A percentile compares a stretch with the other conserved stretches of the same genome.
Conservation (phyloP, 2,797 vertebrate genomes). For the Apogon hyalosoma region DNA sequence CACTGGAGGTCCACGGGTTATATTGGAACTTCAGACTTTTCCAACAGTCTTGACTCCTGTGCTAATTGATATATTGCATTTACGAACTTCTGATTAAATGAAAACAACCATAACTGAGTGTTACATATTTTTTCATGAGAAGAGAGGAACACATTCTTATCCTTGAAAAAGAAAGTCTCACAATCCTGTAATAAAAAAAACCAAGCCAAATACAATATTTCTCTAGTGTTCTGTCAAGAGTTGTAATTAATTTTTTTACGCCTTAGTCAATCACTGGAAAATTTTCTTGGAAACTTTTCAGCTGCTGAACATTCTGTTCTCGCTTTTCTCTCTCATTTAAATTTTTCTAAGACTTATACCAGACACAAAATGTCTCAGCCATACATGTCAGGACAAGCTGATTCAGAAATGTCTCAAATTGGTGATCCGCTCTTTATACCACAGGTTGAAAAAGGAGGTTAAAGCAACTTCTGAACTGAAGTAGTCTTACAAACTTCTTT, state of each 20-base stretch:
- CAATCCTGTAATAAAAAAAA: neutral
- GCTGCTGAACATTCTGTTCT: conserved; percentile 10
- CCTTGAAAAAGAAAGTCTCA: neutral
- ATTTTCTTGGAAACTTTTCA: conserved; percentile 35
- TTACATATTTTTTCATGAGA: conserved; percentile 20
- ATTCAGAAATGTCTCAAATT: conserved; percentile 25
- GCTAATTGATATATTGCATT: neutral
- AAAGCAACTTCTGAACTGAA: too few relatives aligned
- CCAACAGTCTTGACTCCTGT: neutral
- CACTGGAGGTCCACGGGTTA: too few relatives aligned
- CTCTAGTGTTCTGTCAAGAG: neutral
- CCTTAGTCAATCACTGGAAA: conserved; percentile 25
- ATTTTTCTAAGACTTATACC: too few relatives aligned
- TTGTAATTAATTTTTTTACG: conserved; percentile 3
- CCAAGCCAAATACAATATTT: conserved; percentile 5
- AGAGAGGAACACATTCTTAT: neutral
- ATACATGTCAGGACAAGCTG: conserved; percentile 5
- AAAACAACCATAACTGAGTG: conserved; percentile 5
- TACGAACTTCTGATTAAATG: neutral
- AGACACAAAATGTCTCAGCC: conserved; percentile 25
- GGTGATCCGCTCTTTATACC: too few relatives aligned
- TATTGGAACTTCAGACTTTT: too few relatives aligned
- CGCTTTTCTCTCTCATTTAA: neutral
- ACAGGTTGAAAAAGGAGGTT: too few relatives aligned
- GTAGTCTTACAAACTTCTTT: too few relatives aligned